Evolutionary conservation across 2,113 vertebrate species (phyloP), one percentile per base, ranked within the genome.

Genomic region (Fulmarus glacialis): DNA sequence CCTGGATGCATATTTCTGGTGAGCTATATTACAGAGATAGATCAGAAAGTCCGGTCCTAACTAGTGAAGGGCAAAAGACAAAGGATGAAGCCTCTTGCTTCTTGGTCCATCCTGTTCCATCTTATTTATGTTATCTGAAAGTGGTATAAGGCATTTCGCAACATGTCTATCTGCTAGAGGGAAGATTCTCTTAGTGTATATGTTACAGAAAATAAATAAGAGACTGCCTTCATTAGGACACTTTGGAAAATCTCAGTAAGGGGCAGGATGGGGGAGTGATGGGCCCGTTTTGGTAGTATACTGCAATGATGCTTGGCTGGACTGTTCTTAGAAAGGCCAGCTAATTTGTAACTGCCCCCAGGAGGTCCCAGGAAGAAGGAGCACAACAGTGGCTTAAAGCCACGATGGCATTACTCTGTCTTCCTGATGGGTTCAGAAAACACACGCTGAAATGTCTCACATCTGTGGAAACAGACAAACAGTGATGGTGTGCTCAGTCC

Each of bases 381-480:
- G 17, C 6, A 67, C 16, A 93, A 45, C 23, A 66, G 36, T 36
- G 4, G 3, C 36, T 75, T 71, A 60, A 85, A 90, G 16, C 16
- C 30, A 24, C 0, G 0, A 56, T 30, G 8, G 5, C 6, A n/a
- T 59, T 21, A 81, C 42, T 78, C 45, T 66, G 17, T 38, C 48
- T 80, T 63, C 34, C 67, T 74, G 22, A 66, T 11, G 0, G 0
- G 15, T 90, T 90, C 40, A 82, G 50, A 50, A 47, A 42, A 95
- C 87, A 32, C 21, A 74, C 12, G 10, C 10, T 20, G 80, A 73
- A 73, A 62, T 20, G 18, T 78, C 53, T 93, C 34, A 64, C 40
- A 53, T 40, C 24, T 89, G 77, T 93, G 50, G 77, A 81, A 96
- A 83, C 36, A 58, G 36, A 70, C 6, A 26, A 73, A 36, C 17